phyloP scores from a whole-genome alignment of 2,113 vertebrate species.

The Miniopterus natalensis region DNA sequence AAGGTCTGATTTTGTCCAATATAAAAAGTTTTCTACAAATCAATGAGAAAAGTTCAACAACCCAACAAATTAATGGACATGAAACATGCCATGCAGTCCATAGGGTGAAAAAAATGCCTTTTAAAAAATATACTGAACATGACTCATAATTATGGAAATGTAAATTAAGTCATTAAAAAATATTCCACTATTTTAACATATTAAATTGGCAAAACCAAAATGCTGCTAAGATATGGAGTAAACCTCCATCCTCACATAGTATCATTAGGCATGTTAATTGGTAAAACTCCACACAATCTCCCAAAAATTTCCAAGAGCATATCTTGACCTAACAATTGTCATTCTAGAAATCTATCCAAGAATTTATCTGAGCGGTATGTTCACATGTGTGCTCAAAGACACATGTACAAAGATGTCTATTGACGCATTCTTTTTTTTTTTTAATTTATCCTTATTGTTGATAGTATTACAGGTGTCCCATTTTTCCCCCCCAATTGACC shows the following conservation, averaged over 20 bases:
- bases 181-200: not conserved
- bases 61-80: not conserved
- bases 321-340: not conserved
- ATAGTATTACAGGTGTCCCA: no score
- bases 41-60: conserved; percentile 17
- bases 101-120: no score
- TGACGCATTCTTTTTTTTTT: no score
- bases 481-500: no score
- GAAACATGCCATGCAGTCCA: not conserved
- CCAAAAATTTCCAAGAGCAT: not conserved
- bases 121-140: not conserved
- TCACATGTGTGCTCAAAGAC: not conserved
- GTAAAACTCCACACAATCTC: not conserved
- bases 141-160: not conserved
- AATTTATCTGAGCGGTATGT: not conserved
- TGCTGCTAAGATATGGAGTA: not conserved
- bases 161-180: conserved; percentile 39
- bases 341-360: conserved; percentile 14
- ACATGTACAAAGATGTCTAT: not conserved
- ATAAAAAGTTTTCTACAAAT: not conserved
- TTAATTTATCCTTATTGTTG: no score
- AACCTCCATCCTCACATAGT: not conserved
- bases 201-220: not conserved
- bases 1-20: not conserved
- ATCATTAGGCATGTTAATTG: not conserved